phyloP scores from a whole-genome alignment of 1,140 invertebrate species.

The Scaptomyza montana region DNA sequence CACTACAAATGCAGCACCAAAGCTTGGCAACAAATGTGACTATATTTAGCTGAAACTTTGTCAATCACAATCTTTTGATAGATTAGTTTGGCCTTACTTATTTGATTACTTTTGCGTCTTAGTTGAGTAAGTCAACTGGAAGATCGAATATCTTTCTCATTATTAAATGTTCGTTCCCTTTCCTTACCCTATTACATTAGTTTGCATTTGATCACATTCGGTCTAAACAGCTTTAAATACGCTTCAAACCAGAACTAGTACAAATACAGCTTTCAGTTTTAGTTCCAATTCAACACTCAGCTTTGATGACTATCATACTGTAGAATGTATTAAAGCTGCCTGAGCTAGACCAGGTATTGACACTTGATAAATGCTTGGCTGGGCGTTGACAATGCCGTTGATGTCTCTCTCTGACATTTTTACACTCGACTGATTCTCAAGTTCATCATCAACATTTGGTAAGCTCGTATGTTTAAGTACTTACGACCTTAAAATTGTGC shows the following conservation, averaged over 20 bases:
- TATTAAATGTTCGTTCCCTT: too few relatives aligned
- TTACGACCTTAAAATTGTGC: slow-evolving; percentile 38
- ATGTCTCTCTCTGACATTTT: slow-evolving; percentile 54
- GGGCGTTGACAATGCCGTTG: slow-evolving; percentile 48
- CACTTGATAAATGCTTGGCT: slow-evolving; percentile 67
- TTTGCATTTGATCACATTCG: background rate
- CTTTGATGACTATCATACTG: slow-evolving; percentile 8
- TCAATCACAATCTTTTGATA: too few relatives aligned
- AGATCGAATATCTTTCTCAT: too few relatives aligned
- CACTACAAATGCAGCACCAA: background rate
- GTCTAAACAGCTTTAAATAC: background rate
- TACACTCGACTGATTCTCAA: slow-evolving; percentile 64
- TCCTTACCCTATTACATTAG: too few relatives aligned
- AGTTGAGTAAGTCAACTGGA: too few relatives aligned
- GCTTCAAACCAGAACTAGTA: background rate
- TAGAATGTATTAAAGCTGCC: background rate
- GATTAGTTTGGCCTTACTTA: background rate
- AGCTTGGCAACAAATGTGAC: background rate
- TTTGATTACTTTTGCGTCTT: background rate
- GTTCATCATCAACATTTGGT: slow-evolving; percentile 48
- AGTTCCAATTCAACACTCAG: slow-evolving; percentile 63
- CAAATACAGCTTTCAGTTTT: background rate
- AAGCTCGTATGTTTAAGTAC: background rate
- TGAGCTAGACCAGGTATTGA: slow-evolving; percentile 34
- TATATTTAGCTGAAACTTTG: background rate